These are phyloP conservation scores for Syngnathus acus DNA, from an alignment of 2,797 vertebrate species.

Conservation along the genomic window DNA sequence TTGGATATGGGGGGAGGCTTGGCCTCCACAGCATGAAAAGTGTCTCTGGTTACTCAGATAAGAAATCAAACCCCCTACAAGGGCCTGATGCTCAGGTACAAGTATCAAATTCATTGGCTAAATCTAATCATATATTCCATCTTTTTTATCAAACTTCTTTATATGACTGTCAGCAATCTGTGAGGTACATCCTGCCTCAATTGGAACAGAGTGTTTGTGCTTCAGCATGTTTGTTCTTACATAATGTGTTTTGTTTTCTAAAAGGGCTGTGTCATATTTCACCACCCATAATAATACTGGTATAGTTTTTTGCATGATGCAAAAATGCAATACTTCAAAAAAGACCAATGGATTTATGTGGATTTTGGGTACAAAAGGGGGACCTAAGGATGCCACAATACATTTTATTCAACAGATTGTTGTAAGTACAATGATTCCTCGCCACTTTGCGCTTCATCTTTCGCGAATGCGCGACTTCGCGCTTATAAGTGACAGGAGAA, in stretches of 20 bases:
- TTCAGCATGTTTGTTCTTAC: not conserved
- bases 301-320: not conserved
- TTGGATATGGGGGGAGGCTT: constrained; percentile 33
- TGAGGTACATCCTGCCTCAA: not conserved
- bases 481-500: too few relatives aligned
- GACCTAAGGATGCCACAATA: too few relatives aligned
- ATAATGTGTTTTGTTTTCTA: not conserved
- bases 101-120: constrained; percentile 55
- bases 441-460: too few relatives aligned
- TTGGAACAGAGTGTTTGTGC: not conserved
- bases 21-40: constrained; percentile 51
- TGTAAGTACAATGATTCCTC: too few relatives aligned
- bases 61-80: constrained; percentile 54
- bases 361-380: too few relatives aligned
- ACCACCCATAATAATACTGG: not conserved
- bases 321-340: not conserved
- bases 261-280: not conserved
- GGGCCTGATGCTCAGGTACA: constrained; percentile 42
- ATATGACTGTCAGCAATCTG: not conserved
- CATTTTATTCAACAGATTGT: too few relatives aligned
- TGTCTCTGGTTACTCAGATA: constrained; percentile 60
- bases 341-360: too few relatives aligned
- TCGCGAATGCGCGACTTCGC: too few relatives aligned
- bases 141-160: not conserved
- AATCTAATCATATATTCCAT: constrained; percentile 8